Evolutionary conservation across 2,888 invertebrate species (phyloP), one percentile per base, ranked within the genome.

Genomic region (Odiellus spinosus): DNA sequence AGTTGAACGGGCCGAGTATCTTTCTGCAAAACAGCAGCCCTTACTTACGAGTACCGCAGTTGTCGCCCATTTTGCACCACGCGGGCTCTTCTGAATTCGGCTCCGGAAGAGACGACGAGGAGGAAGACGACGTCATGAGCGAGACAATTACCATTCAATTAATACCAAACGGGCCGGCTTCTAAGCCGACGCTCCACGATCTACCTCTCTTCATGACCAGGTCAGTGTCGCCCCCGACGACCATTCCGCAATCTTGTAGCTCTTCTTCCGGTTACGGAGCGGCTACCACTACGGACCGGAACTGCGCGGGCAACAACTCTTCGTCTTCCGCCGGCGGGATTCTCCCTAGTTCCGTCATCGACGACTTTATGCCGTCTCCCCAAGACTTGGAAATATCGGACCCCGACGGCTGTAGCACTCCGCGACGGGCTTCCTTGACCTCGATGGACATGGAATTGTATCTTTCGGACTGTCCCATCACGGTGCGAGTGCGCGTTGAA

Each of bases 371-470:
- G 3, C 57, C 57, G 17, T 58, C 57, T 10, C 57, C 57, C n/a
- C 54, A 53, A 45, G 57, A 58, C 18, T 53, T 56, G 8, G 53
- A 56, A 38, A 45, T 56, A 2, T 45, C 51, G 17, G 57, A 58
- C 42, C 57, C 57, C 6, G 57, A 58, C 39, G 57, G 57, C 6
- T 58, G 57, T 42, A 53, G 53, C 34, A 54, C 54, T 3, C 54
- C 54, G 3, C 44, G 48, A 10, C 47, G 48, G 6, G 47, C 41
- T 21, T 48, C 50, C 33, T 44, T 41, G 44, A 42, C 50, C 12
- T 52, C 53, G 4, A 52, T 54, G 50, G 52, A 54, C 44, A 50
- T 54, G 48, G 54, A 54, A 40, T 50, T 54, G 17, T 54, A 54
- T 18, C 44, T 51, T 10, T 46, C 49, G 32, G 47, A 46, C 38